These are phyloP conservation scores for Sander lucioperca DNA, from an alignment of 2,113 vertebrate genomes.

Conservation along the genomic window DNA sequence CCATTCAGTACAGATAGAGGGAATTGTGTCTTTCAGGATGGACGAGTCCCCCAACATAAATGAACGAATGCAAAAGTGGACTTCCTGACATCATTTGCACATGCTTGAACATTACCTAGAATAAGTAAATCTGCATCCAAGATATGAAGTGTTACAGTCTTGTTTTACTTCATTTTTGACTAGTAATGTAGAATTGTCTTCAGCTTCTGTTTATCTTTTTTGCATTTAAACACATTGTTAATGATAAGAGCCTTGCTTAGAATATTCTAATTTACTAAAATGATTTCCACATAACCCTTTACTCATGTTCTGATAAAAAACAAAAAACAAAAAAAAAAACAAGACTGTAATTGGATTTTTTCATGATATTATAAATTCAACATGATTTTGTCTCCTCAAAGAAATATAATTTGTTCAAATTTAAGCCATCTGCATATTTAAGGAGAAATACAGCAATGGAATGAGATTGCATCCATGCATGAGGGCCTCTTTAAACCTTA, in stretches of 20 bases:
- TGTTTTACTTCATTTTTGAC: neutral
- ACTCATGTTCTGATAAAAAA: conserved; percentile 29
- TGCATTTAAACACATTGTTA: conserved; percentile 11
- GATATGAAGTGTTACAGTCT: conserved; percentile 25
- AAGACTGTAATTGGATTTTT: conserved; percentile 34
- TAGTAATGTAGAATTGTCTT: neutral
- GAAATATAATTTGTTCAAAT: conserved; percentile 55
- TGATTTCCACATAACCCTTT: conserved; percentile 24
- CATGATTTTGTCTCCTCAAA: conserved; percentile 24
- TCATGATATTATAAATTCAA: conserved; percentile 41
- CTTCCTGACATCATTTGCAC: neutral
- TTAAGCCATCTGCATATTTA: conserved; percentile 59
- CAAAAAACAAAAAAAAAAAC: neutral
- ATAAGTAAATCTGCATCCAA: conserved; percentile 42
- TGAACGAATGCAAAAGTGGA: neutral
- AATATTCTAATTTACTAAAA: conserved; percentile 32
- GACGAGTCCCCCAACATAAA: neutral
- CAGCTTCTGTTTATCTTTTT: neutral
- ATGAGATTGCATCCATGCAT: conserved; percentile 50
- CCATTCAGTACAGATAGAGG: neutral
- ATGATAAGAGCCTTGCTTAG: conserved; percentile 32
- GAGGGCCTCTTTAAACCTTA: conserved; percentile 34
- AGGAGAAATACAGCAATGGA: conserved; percentile 37
- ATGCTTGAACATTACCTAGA: conserved; percentile 50
- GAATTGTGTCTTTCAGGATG: neutral